Evolutionary conservation across 2,888 invertebrate species (phyloP), one percentile per base, ranked within the genome.

Genomic region (Drosophila paramelanica): DNA sequence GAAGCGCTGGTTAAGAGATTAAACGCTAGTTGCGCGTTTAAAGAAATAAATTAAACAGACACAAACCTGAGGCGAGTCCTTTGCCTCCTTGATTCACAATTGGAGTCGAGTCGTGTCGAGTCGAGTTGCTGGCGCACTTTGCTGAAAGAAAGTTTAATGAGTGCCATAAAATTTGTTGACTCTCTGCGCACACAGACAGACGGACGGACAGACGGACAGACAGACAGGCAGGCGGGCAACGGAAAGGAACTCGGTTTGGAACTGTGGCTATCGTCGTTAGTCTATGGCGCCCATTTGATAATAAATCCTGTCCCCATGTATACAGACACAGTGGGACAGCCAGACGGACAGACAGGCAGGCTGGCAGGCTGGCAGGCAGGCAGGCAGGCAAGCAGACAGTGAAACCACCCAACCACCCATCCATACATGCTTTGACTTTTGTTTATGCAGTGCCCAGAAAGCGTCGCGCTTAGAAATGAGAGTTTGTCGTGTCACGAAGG

Each of bases 91-190:
- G 51, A 52, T 53, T 67, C 50, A 52, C 17, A 53, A 73, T 45
- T 57, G 49, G 38, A 67, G 64, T 61, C 59, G 70, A 81, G 71
- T 74, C 31, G 70, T 77, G 71, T 74, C 31, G 38, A 67, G 64
- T 61, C 59, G 70, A 81, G 67, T 74, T 25, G 58, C 52, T 73
- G 50, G 47, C 67, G 61, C 62, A 68, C 49, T 67, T 59, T 81
- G 87, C 84, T 84, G 85, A 87, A 84, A 84, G 83, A 87, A 84
- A 84, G 85, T 87, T 87, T 84, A 84, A 84, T 84, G 88, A 85
- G 88, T 77, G 81, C 82, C 85, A 84, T 84, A 84, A 87, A 83
- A 87, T 87, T 84, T 83, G 83, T 83, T 83, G 85, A 87, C 85
- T 83, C 84, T 79, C 51, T 69, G 67, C 47, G 45, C 59, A 62